Conservation (phyloP, 2,888 invertebrate genomes). For the Brassicogethes aeneus region DNA sequence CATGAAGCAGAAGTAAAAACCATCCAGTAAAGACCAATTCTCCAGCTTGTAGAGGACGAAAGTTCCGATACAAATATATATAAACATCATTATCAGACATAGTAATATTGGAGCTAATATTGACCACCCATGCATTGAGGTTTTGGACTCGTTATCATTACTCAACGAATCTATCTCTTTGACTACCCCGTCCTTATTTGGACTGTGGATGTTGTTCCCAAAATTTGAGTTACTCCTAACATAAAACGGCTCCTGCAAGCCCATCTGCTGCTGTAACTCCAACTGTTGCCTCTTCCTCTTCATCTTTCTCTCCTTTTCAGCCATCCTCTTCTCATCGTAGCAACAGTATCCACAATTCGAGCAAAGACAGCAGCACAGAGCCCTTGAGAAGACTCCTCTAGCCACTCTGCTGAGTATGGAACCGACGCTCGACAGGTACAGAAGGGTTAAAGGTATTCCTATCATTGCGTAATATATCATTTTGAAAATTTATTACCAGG, state of each 20-base stretch:
- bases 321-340: slow-evolving; percentile 80
- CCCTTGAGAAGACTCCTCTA: slow-evolving; percentile 74
- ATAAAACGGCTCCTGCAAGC: slow-evolving; percentile 57
- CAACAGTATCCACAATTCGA: slow-evolving; percentile 83
- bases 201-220: slow-evolving; percentile 44
- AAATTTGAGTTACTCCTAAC: slow-evolving; percentile 43
- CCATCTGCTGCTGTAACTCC: slow-evolving; percentile 52
- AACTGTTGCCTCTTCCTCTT: slow-evolving; percentile 73
- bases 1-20: slow-evolving; percentile 94
- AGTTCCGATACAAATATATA: slow-evolving; percentile 86
- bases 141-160: slow-evolving; percentile 60
- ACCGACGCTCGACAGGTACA: slow-evolving; percentile 81
- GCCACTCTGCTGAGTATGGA: slow-evolving; percentile 76
- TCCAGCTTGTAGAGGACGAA: slow-evolving; percentile 82
- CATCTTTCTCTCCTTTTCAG: slow-evolving; percentile 76
- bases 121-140: slow-evolving; percentile 68
- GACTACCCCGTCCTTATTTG: slow-evolving; percentile 42
- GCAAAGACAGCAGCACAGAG: slow-evolving; percentile 77
- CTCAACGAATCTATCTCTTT: slow-evolving; percentile 60
- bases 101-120: slow-evolving; percentile 84
- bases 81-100: slow-evolving; percentile 82
- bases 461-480: slow-evolving; percentile 81
- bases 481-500: no score
- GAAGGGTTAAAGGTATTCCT: slow-evolving; percentile 79
- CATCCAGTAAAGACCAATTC: slow-evolving; percentile 81